These are phyloP conservation scores for Sminthopsis crassicaudata DNA, from an alignment of 2,113 vertebrate genomes.

Conservation along the genomic window DNA sequence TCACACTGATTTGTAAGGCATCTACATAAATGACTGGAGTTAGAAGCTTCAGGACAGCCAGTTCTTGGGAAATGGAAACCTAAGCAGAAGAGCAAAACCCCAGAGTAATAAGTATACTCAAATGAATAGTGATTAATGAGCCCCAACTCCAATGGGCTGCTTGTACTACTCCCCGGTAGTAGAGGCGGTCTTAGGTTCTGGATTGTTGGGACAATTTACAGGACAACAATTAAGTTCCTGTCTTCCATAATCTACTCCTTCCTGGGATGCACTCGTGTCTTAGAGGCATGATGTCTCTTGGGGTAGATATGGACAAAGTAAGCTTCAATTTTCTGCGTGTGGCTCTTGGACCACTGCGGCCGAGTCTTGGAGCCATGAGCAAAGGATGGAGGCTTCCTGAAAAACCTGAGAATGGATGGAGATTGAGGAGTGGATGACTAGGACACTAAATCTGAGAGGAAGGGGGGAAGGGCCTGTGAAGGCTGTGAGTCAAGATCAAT, in stretches of 20 bases:
- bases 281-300: not conserved
- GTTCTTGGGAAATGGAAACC: not conserved
- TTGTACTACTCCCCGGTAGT: not conserved
- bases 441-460: not conserved
- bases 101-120: not conserved
- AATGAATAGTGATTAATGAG: not conserved
- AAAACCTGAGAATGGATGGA: not conserved
- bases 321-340: not conserved
- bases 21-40: not conserved
- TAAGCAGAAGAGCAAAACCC: not conserved
- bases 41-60: not conserved
- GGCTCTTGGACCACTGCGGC: not conserved
- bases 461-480: constrained; percentile 16
- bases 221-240: not conserved
- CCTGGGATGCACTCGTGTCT: not conserved
- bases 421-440: not conserved
- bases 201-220: not conserved
- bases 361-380: not conserved
- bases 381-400: constrained; percentile 33
- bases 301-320: not conserved
- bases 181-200: not conserved
- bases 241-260: not conserved
- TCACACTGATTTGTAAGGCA: not conserved
- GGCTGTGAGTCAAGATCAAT: not conserved
- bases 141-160: not conserved